Evolutionary conservation across 2,797 vertebrate genomes (phyloP), one percentile per base, ranked within the genome.

Genomic region (Dicrostonyx torquatus): DNA sequence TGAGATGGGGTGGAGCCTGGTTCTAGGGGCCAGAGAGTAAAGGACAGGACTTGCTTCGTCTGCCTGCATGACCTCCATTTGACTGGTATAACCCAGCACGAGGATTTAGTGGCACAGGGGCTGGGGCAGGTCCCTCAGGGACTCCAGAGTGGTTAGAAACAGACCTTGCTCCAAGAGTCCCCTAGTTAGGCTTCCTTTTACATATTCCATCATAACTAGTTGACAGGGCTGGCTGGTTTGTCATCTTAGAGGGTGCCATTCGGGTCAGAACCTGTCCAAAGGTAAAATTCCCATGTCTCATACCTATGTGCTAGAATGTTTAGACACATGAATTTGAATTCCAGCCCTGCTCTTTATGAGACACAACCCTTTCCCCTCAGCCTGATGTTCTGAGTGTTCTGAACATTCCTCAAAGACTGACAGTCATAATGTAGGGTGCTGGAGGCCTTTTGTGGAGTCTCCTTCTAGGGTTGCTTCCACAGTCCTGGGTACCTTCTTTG

Each of bases 1-100:
- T 91, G 96, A 98, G 95, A 96, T 76, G 95, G 95, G 91, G 93
- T 95, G 93, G 85, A 86, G 90, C 78, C 93, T 55, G 0, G 58
- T 89, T 89, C 22, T 70, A 87, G 87, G 48, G 64, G 73, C 90
- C 29, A 97, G 37, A 58, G 73, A 90, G 50, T 0, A 70, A 89
- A 92, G 80, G 73, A 45, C 26, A 0, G 77, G 80, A 72, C 48
- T 12, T 66, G 31, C n/a, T 72, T 90, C 62, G 11, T 66, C 53
- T 15, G 10, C 55, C 13, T 5, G 0, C 0, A 6, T 26, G 53
- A 50, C 31, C 34, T 91, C 53, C 70, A 9, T 48, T 7, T 43
- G 11, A 22, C 15, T 34, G 34, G 53, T 22, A 31, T 43, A 40
- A 75, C 24, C 64, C 37, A 77, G 53, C 68, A 60, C 45, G 45